A percentile compares a stretch with the other conserved stretches of the same genome.
Conservation (phyloP, 2,888 invertebrate genomes). For the Augochlorella aurata region DNA sequence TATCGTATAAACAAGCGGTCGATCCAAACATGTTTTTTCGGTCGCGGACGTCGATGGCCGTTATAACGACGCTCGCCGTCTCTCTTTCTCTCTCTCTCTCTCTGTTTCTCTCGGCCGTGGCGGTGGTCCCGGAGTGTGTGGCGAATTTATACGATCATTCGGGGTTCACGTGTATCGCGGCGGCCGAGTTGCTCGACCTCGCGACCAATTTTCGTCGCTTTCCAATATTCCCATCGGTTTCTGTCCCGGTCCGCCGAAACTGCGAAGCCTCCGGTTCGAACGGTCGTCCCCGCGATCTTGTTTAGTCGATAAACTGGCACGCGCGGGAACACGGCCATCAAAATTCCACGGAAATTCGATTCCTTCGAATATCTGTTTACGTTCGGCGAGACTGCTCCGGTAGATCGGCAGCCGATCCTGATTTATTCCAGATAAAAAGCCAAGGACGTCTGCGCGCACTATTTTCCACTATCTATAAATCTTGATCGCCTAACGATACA, state of each 20-base stretch:
- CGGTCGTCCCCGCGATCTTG: background rate
- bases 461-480: constrained; percentile 14
- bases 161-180: constrained; percentile 58
- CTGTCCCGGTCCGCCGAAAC: constrained; percentile 21
- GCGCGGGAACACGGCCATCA: constrained; percentile 10
- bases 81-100: constrained; percentile 6
- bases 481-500: background rate
- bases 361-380: constrained; percentile 4
- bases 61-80: constrained; percentile 30
- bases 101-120: background rate
- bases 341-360: background rate
- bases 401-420: background rate
- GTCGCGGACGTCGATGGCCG: constrained; percentile 40
- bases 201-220: constrained; percentile 37
- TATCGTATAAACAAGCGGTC: constrained; percentile 65
- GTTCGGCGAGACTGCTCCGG: background rate
- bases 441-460: constrained; percentile 8
- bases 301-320: constrained; percentile 15
- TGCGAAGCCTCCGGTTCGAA: background rate
- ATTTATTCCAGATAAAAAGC: constrained; percentile 1
- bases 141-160: constrained; percentile 63
- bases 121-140: constrained; percentile 33
- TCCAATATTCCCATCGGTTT: constrained; percentile 37
- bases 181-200: constrained; percentile 48
- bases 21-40: constrained; percentile 69